Evolutionary conservation across 64 coral and sea anemone genomes (phyloP), one percentile per base, ranked within the genome.

Genomic region (Actinia equina): DNA sequence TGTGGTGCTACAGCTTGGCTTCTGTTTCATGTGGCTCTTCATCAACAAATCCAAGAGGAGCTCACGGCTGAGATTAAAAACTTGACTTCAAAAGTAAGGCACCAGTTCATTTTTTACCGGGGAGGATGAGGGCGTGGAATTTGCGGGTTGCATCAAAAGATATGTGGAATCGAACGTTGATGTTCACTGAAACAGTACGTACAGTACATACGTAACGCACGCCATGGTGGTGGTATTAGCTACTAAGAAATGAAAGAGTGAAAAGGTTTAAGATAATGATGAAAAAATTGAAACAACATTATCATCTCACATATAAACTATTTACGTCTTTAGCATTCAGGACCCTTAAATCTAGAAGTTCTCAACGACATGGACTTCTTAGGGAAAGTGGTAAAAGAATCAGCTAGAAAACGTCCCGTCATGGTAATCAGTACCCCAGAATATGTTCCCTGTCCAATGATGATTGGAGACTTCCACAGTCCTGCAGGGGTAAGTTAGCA

Each of bases 371-470:
- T 92, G 91, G 91, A 88, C 52, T 92, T 84, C 82, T 13, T 87
- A 52, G 91, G 91, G 12, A 92, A 92, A 15, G 91, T 92, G 20
- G 86, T 92, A 3, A 87, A 88, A 51, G 91, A 92, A 60, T 92
- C 91, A 22, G 86, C 82, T 6, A 88, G 91, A 52, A 78, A 78
- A 41, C 79, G 86, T 26, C 91, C 91, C 20, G 91, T 92, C 3
- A 83, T 92, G 63, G 71, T 92, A 17, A 84, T 88, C 52, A 92
- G 91, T 59, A 88, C 86, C 9, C 91, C 91, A 14, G 91, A 92
- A 61, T 92, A 92, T 49, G 91, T 92, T 25, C 10, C 53, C 15
- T 92, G 90, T 87, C 90, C 90, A 43, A 92, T 92, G 90, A 77
- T 82, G 19, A 92, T 92, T 42, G 90, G 84, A 17, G 25, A 92